phyloP scores from a whole-genome alignment of 2,797 vertebrate genomes.

The Acrossocheilus fasciatus region DNA sequence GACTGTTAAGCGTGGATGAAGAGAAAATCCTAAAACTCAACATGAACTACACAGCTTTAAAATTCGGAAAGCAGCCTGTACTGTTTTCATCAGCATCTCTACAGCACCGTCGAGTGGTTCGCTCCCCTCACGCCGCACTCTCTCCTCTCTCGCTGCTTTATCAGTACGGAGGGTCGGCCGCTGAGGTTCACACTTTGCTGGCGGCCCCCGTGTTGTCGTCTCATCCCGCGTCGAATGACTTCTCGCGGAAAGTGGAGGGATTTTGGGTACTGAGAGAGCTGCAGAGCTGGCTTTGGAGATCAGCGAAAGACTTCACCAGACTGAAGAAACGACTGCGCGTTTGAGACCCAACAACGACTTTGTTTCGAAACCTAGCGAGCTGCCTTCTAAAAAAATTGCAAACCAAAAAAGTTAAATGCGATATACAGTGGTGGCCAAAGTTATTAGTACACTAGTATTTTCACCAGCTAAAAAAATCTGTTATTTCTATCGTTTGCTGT shows the following conservation, averaged over 20 bases:
- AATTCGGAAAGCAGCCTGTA: constrained; percentile 52
- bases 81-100: constrained; percentile 60
- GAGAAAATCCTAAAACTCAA: constrained; percentile 49
- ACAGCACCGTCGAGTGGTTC: constrained; percentile 68
- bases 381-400: neutral
- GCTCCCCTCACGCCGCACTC: constrained; percentile 73
- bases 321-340: constrained; percentile 86
- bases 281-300: constrained; percentile 97
- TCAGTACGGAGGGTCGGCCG: constrained; percentile 68
- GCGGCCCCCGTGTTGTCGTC: constrained; percentile 67
- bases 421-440: neutral
- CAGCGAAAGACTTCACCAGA: constrained; percentile 95
- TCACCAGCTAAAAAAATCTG: too few species aligned
- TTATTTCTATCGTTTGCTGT: too few species aligned
- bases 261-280: constrained; percentile 97
- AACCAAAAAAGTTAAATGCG: neutral
- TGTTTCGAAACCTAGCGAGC: neutral
- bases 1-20: constrained; percentile 73
- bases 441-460: neutral
- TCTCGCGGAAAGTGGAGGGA: constrained; percentile 94
- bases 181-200: constrained; percentile 73
- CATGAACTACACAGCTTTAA: constrained; percentile 40
- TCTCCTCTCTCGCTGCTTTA: constrained; percentile 81
- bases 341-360: constrained; percentile 5
- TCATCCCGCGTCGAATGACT: constrained; percentile 85